Evolutionary conservation across 2,797 vertebrate species (phyloP), one percentile per base, ranked within the genome.

Genomic region (Podarcis siculus): DNA sequence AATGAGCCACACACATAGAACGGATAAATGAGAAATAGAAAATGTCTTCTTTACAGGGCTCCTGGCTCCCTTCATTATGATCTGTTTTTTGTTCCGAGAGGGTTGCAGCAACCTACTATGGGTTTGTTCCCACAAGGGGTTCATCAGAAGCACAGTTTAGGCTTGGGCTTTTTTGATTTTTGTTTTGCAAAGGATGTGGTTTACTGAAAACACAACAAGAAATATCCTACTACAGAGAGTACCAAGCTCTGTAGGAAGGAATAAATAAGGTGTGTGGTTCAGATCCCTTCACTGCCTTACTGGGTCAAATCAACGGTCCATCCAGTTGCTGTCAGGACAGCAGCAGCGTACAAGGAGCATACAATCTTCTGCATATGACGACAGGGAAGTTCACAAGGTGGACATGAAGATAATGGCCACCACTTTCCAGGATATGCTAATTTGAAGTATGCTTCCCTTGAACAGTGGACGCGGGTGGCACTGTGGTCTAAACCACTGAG

Each of bases 21-120:
- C 3, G 13, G 49, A 55, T 55, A 55, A 55, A 55, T 55, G 49
- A 55, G 49, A 55, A 55, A 55, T n/a, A 4, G 9, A 61, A 5
- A 58, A n/a, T 1, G 15, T 72, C 71, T 72, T 72, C 71, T 35
- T 39, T 12, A 13, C 15, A n/a, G 27, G 21, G 8, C 69, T 15
- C 35, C 2, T 0, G 75, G 66, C 0, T 7, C 1, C 6, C 3
- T 1, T 37, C 49, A 55, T 5, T 17, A 0, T 1, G 0, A 19
- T 2, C 17, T 0, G 72, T 27, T 32, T 1, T 2, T 0, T 55
- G 49, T 55, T 15, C 13, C 3, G 13, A 55, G 49, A 55, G 13
- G 13, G 49, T 67, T 67, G 64, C 23, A 67, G 25, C 21, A 67
- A 7, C 64, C 64, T 67, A 21, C 25, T 67, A 27, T 67, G 64